phyloP scores from a whole-genome alignment of 2,797 vertebrate species.

The Phalloptychus januarius region DNA sequence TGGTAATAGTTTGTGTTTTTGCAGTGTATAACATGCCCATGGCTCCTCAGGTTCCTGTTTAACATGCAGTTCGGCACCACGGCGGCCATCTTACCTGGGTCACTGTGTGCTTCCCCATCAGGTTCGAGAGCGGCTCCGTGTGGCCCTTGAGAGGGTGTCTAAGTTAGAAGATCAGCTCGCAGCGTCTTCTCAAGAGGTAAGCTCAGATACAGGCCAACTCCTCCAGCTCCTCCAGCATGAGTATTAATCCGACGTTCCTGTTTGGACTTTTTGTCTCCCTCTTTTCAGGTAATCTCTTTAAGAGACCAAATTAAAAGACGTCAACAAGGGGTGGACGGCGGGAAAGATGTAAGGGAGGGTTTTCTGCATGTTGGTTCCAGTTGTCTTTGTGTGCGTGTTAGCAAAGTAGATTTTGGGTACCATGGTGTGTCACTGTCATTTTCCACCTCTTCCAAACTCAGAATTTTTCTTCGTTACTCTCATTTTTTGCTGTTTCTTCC shows the following conservation, averaged over 20 bases:
- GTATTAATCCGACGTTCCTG: slow-evolving; percentile 25
- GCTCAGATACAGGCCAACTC: neutral
- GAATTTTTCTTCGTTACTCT: slow-evolving; percentile 36
- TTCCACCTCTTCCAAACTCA: slow-evolving; percentile 29
- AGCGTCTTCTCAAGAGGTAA: slow-evolving; percentile 90
- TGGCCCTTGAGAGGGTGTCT: slow-evolving; percentile 90
- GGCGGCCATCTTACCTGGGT: neutral
- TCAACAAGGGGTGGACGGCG: slow-evolving; percentile 84
- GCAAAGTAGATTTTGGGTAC: slow-evolving; percentile 66
- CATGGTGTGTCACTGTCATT: slow-evolving; percentile 59
- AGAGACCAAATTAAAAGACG: slow-evolving; percentile 87
- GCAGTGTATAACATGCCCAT: neutral
- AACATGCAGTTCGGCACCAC: neutral
- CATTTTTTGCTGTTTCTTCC: slow-evolving; percentile 29
- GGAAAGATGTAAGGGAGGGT: slow-evolving; percentile 85
- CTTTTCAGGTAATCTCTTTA: slow-evolving; percentile 82
- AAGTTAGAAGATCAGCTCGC: slow-evolving; percentile 89
- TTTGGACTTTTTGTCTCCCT: slow-evolving; percentile 53
- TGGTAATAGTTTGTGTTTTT: no score
- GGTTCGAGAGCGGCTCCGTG: slow-evolving; percentile 90
- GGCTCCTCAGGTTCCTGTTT: neutral
- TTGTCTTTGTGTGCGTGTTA: slow-evolving; percentile 73
- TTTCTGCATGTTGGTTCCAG: slow-evolving; percentile 72
- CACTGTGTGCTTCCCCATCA: slow-evolving; percentile 41
- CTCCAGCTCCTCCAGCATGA: neutral